These are phyloP conservation scores for Chaunax sp. DNA, from an alignment of 2,797 vertebrate species.

Conservation along the genomic window DNA sequence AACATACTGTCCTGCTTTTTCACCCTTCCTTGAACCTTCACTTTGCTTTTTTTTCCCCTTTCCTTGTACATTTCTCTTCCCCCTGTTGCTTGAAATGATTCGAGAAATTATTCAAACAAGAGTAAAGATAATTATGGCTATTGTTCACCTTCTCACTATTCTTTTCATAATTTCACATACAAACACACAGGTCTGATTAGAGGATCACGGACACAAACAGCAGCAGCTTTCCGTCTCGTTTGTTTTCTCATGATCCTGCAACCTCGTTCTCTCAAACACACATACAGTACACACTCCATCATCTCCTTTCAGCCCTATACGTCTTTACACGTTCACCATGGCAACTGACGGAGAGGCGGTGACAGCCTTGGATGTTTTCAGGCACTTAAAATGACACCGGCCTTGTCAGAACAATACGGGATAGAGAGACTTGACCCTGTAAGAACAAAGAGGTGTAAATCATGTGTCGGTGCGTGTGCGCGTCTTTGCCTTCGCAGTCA, in stretches of 20 bases:
- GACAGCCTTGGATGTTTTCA: conserved; percentile 63
- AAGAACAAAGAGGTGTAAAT: conserved; percentile 50
- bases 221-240: background rate
- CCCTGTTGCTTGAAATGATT: background rate
- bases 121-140: background rate
- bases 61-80: background rate
- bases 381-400: conserved; percentile 46
- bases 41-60: background rate
- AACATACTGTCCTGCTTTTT: background rate
- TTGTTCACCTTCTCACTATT: conserved; percentile 18
- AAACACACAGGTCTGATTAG: background rate
- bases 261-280: background rate
- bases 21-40: background rate
- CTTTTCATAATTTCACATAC: background rate
- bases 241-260: conserved; percentile 7
- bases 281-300: conserved; percentile 17
- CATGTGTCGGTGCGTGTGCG: background rate
- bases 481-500: conserved; percentile 14
- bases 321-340: conserved; percentile 74
- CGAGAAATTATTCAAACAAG: conserved; percentile 8
- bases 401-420: conserved; percentile 57
- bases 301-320: conserved; percentile 41
- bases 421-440: background rate
- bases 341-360: conserved; percentile 63
- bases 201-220: background rate